Base-by-base conservation (phyloP, 53 echinoderm and acorn worm species). In the Paracentrotus lividus region DNA sequence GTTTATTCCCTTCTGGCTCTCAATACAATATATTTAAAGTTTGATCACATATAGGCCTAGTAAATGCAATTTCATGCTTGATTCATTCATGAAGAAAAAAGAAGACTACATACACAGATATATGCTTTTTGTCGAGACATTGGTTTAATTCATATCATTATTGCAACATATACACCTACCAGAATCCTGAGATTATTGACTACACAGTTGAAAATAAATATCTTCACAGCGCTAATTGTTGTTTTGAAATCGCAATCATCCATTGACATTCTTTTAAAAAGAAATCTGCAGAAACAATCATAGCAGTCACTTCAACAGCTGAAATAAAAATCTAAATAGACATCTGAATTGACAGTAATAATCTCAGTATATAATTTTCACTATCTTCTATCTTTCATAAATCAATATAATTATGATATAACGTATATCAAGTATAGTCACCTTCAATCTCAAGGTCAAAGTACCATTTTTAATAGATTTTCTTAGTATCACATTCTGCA, bases 131-230 rank as follows among this genome's bases (percentile, higher is more conserved):
- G 15, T 86, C 86, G 56, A 86, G 81, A 81, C 81, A 81, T 81
- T 81, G 47, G 57, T 89, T 89, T 89, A 89, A 89, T 89, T 64
- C 89, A 89, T 61, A 89, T 89, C 33, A 44, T 89, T 89, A 89
- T 89, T 89, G 89, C 89, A 89, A 89, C 64, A 89, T 89, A 60
- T 89, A 89, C 89, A 89, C 45, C 61, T 59, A 89, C 64, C 33
- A 24, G 65, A 60, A 89, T 89, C 89, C 89, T 89, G 89, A 89
- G 89, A 64, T 89, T 60, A 60, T 64, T 65, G 23, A 23, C 89
- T 89, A 89, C 89, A 60, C 44, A 65, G 65, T 89, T 26, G 55
- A 44, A 61, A 43, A 89, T 89, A 89, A 89, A 89, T 89, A 89
- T 55, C 56, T 89, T 89, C 43, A 51, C 24, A 89, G 56, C 56